A percentile compares a stretch with the other conserved stretches of the same genome.
Conservation (phyloP, 2,888 invertebrate species). For the Gerris lacustris region DNA sequence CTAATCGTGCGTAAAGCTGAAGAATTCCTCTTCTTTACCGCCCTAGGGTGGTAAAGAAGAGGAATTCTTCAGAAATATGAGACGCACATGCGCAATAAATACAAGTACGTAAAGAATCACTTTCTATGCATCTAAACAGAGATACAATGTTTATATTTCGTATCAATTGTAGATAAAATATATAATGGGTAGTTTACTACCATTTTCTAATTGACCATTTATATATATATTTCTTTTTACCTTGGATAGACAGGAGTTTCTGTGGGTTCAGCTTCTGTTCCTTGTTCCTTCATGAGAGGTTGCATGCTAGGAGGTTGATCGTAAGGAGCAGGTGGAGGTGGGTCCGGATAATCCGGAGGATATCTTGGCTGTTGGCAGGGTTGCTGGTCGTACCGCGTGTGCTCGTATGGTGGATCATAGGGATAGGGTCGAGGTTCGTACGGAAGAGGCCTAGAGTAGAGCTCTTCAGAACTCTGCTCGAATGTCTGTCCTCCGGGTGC, state of each 20-base stretch:
- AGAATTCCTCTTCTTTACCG: too few species aligned
- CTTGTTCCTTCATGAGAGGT: conserved; percentile 40
- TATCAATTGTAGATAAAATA: too few species aligned
- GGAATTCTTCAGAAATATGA: too few species aligned
- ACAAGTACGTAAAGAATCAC: too few species aligned
- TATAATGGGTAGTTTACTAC: too few species aligned
- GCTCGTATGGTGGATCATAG: conserved; percentile 46
- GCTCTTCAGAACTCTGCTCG: conserved; percentile 38
- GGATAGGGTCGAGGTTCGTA: conserved; percentile 44
- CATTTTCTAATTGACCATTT: too few species aligned
- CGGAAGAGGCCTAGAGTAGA: conserved; percentile 39
- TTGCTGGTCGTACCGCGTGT: conserved; percentile 51
- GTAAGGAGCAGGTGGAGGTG: background rate
- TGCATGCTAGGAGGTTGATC: conserved; percentile 30
- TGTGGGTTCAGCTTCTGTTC: conserved; percentile 51
- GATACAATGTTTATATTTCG: too few species aligned
- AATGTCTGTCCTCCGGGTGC: conserved; percentile 35
- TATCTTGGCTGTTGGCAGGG: conserved; percentile 39
- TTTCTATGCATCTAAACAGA: too few species aligned
- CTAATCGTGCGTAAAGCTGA: too few species aligned
- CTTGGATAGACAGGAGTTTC: conserved; percentile 63
- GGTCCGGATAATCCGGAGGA: conserved; percentile 43
- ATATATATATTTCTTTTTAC: conserved; percentile 34
- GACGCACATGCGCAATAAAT: too few species aligned
- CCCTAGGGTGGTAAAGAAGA: too few species aligned